These are phyloP conservation scores for Brachymystax lenok DNA, from an alignment of 2,797 vertebrate genomes.

Conservation along the genomic window DNA sequence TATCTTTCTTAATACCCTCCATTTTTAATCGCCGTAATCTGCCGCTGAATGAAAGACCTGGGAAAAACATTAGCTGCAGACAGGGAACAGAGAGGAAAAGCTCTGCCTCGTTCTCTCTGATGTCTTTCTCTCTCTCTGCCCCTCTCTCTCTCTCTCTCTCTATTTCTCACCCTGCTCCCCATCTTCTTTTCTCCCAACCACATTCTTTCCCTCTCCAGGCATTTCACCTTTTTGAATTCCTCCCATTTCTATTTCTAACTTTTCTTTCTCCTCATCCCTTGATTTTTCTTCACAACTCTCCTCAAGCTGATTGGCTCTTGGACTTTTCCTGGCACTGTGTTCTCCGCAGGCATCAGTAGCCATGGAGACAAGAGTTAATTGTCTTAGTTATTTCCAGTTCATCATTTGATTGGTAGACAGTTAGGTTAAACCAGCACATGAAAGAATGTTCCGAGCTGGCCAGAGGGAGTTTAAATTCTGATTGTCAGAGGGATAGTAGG, in stretches of 20 bases:
- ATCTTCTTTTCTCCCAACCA: neutral
- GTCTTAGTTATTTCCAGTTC: slow-evolving; percentile 50
- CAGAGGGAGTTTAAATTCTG: slow-evolving; percentile 3
- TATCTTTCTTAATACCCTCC: slow-evolving; percentile 65
- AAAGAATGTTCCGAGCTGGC: neutral
- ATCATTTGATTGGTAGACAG: slow-evolving; percentile 39
- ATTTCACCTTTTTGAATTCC: neutral
- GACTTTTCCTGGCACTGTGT: slow-evolving; percentile 11
- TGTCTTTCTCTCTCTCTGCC: neutral
- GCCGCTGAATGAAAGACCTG: slow-evolving; percentile 54
- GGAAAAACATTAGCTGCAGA: slow-evolving; percentile 36
- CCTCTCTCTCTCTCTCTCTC: neutral
- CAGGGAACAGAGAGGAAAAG: slow-evolving; percentile 29
- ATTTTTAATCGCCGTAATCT: slow-evolving; percentile 75
- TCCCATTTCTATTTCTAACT: neutral
- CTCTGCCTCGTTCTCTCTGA: neutral
- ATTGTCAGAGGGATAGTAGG: neutral
- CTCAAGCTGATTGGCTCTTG: slow-evolving; percentile 33
- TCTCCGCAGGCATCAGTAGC: slow-evolving; percentile 49
- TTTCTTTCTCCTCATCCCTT: neutral
- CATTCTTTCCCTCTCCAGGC: neutral
- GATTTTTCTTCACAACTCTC: neutral
- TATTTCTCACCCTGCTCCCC: neutral
- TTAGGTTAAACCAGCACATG: slow-evolving; percentile 24
- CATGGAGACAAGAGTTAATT: slow-evolving; percentile 63